phyloP scores from a whole-genome alignment of 2,888 invertebrate genomes.

The Apotomis betuletana region DNA sequence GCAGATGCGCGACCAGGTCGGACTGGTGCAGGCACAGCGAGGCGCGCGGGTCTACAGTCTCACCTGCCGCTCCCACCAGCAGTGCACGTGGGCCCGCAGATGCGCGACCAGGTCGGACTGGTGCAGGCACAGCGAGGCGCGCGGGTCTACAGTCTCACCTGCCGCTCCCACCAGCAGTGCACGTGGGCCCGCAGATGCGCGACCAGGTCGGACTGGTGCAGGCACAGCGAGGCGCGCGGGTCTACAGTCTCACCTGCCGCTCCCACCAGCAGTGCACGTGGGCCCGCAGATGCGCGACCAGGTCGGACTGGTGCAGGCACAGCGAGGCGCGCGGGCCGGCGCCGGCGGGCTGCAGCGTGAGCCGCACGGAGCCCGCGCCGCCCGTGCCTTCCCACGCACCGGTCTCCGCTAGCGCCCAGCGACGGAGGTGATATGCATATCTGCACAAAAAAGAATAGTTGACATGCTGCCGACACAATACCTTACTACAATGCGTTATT shows the following conservation, averaged over 20 bases:
- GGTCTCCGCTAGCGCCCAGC: conserved; percentile 94
- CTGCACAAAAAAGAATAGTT: conserved; percentile 60
- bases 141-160: conserved; percentile 91
- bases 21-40: neutral
- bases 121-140: conserved; percentile 91
- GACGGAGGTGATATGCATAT: conserved; percentile 94
- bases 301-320: conserved; percentile 92
- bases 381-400: conserved; percentile 90
- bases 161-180: too few species aligned
- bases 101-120: conserved; percentile 96
- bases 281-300: conserved; percentile 95
- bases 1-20: conserved; percentile 61
- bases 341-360: conserved; percentile 94
- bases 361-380: conserved; percentile 81
- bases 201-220: conserved; percentile 61
- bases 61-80: conserved; percentile 93
- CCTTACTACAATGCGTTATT: too few species aligned
- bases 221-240: neutral
- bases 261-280: conserved; percentile 99
- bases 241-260: conserved; percentile 65
- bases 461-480: too few species aligned
- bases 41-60: neutral
- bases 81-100: conserved; percentile 96
- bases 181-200: too few species aligned
- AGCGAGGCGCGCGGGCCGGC: conserved; percentile 92